A percentile compares a stretch with the other conserved stretches of the same genome.
Conservation (phyloP, 2,888 invertebrate species). For the Acanthosepion pharaonis region DNA sequence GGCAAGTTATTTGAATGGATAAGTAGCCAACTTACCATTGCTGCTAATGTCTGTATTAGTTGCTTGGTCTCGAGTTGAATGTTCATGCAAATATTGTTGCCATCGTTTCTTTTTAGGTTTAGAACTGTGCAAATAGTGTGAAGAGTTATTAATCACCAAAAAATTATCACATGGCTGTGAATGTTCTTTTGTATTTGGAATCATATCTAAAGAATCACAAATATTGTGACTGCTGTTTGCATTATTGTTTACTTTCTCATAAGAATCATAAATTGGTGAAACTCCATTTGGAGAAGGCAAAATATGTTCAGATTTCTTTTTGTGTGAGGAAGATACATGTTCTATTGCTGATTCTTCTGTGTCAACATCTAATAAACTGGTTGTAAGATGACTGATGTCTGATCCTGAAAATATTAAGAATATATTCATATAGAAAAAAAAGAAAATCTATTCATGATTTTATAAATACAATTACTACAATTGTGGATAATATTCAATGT, state of each 20-base stretch:
- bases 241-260: not conserved
- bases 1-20: not conserved
- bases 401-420: not conserved
- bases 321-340: too few species aligned
- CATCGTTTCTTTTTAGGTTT: constrained; percentile 59
- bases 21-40: constrained; percentile 60
- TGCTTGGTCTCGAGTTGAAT: constrained; percentile 67
- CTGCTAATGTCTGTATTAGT: constrained; percentile 71
- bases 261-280: not conserved
- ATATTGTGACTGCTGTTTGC: not conserved
- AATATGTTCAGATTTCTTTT: not conserved
- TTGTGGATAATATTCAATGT: too few species aligned
- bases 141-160: not conserved
- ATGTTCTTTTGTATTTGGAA: constrained; percentile 39
- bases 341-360: not conserved
- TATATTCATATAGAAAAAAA: not conserved
- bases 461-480: too few species aligned
- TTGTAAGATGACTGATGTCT: not conserved
- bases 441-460: not conserved
- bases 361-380: not conserved
- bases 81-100: constrained; percentile 59
- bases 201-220: not conserved
- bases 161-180: constrained; percentile 46
- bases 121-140: constrained; percentile 37
- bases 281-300: not conserved